Conservation (phyloP, 2,797 vertebrate genomes). For the Tapirus indicus region DNA sequence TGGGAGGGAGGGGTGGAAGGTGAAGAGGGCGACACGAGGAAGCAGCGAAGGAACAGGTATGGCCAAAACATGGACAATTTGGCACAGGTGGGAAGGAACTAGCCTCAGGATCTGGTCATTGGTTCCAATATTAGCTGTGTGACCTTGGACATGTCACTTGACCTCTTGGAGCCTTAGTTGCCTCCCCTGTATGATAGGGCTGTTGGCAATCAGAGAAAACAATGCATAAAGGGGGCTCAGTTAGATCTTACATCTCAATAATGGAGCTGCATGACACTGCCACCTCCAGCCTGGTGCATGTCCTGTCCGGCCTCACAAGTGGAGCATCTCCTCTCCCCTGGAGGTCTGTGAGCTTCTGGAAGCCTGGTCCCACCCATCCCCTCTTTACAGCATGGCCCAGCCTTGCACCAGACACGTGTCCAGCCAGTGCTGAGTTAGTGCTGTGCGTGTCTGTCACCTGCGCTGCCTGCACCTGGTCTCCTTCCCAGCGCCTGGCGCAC, state of each 20-base stretch:
- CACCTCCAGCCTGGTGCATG: fast-evolving
- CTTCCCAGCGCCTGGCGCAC: background rate
- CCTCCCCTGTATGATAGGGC: background rate
- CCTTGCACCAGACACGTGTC: background rate
- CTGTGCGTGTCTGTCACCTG: background rate
- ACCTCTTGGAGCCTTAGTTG: background rate
- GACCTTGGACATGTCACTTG: background rate
- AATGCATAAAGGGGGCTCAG: fast-evolving
- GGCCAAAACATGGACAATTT: background rate
- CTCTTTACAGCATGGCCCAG: background rate
- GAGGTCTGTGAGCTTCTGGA: background rate
- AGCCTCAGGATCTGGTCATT: background rate
- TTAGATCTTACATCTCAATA: fast-evolving
- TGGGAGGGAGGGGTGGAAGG: background rate
- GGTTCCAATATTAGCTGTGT: background rate
- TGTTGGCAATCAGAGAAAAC: background rate
- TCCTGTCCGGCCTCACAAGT: background rate
- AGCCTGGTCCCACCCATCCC: background rate
- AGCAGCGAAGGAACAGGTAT: background rate
- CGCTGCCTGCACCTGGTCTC: background rate
- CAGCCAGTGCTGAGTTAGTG: background rate
- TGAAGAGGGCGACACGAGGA: fast-evolving
- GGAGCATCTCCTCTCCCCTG: fast-evolving
- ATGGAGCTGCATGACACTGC: fast-evolving
- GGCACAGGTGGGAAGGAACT: background rate